Evolutionary conservation across 2,888 invertebrate genomes (phyloP).

Genomic region (Epinotia nisella): DNA sequence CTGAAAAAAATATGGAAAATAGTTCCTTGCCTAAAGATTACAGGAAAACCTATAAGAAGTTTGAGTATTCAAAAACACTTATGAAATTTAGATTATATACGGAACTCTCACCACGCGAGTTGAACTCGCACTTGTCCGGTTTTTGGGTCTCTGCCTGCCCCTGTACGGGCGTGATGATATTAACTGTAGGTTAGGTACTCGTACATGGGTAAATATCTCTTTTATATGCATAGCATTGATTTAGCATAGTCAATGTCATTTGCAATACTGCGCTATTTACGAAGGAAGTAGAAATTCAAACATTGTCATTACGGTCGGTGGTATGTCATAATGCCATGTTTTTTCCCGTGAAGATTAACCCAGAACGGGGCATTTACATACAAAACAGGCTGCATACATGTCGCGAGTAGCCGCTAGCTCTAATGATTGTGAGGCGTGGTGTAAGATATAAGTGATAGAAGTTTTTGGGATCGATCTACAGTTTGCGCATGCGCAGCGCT

Average conservation of each 20-base stretch:
- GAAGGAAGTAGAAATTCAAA: constrained; percentile 23
- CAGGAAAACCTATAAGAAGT: too few relatives aligned
- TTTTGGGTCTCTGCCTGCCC: too few relatives aligned
- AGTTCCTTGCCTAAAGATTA: too few relatives aligned
- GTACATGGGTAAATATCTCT: not conserved
- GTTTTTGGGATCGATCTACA: not conserved
- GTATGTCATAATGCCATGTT: constrained; percentile 37
- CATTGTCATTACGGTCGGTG: constrained; percentile 21
- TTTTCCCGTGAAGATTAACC: constrained; percentile 40
- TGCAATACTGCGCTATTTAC: too few relatives aligned
- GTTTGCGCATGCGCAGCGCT: too few relatives aligned
- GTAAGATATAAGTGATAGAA: not conserved
- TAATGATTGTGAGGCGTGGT: constrained; percentile 32
- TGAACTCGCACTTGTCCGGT: too few relatives aligned
- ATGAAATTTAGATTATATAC: too few relatives aligned
- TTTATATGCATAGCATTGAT: not conserved
- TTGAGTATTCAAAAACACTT: too few relatives aligned
- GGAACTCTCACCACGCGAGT: too few relatives aligned
- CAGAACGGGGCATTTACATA: constrained; percentile 36
- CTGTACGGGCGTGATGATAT: too few relatives aligned
- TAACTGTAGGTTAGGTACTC: too few relatives aligned
- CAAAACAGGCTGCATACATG: constrained; percentile 39
- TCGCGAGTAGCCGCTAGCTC: constrained; percentile 40
- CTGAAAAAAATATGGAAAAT: too few relatives aligned
- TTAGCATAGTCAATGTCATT: not conserved